These are phyloP conservation scores for Vanacampus margaritifer DNA, from an alignment of 2,113 vertebrate species.

Conservation along the genomic window DNA sequence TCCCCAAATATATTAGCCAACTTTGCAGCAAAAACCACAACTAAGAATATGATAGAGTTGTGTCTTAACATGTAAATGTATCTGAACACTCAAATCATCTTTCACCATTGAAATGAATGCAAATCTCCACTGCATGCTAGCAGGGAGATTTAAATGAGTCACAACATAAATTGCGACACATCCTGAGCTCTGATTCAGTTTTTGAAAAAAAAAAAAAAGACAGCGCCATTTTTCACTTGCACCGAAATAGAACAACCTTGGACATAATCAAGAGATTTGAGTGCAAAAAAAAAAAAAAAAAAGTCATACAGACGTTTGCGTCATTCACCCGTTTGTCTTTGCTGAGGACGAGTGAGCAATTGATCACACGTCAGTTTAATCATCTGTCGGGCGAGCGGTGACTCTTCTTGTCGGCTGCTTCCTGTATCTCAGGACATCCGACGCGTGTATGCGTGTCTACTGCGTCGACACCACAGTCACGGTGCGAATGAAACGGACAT, in stretches of 20 bases:
- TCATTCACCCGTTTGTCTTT: background rate
- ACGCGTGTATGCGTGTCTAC: background rate
- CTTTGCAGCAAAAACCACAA: too few species aligned
- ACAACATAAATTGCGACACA: slow-evolving; percentile 26
- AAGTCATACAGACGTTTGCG: background rate
- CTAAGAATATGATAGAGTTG: too few species aligned
- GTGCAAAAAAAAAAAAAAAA: too few species aligned
- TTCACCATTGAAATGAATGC: too few species aligned
- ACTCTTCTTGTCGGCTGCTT: background rate
- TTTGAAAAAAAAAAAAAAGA: background rate
- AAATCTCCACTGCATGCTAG: too few species aligned
- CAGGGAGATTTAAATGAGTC: slow-evolving; percentile 16
- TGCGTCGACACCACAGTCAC: background rate
- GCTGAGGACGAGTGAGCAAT: background rate
- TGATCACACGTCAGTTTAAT: background rate
- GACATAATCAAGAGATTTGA: background rate
- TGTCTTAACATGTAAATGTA: too few species aligned
- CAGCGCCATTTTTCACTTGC: background rate
- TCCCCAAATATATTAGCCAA: too few species aligned
- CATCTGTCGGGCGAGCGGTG: background rate
- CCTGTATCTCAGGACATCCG: background rate
- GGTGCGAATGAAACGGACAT: background rate
- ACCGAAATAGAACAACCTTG: background rate
- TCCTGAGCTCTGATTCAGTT: background rate
- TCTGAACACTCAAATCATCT: too few species aligned